A percentile compares a stretch with the other conserved stretches of the same genome.
Evolutionary conservation across 2,888 invertebrate genomes (phyloP).

Genomic region (Pediacus dermestoides): DNA sequence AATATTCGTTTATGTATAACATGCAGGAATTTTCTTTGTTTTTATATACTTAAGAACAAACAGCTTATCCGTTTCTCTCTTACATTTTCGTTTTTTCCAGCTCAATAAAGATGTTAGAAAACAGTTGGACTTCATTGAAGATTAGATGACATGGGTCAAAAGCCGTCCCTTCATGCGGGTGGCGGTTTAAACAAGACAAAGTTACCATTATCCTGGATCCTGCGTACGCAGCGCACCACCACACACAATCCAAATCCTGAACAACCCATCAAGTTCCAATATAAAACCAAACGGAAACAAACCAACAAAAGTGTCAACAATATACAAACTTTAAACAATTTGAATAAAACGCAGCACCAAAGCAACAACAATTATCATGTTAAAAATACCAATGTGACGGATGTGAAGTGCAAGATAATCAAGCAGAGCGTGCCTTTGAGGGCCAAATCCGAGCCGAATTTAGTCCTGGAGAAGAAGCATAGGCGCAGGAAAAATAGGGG

Average conservation of each 20-base stretch:
- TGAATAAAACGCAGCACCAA: slow-evolving; percentile 5
- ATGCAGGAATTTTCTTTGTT: not conserved
- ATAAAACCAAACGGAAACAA: slow-evolving; percentile 42
- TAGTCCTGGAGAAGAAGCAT: slow-evolving; percentile 53
- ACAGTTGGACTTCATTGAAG: not conserved
- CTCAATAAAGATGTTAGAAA: not conserved
- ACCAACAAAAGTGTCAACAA: slow-evolving; percentile 20
- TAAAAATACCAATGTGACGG: slow-evolving; percentile 27
- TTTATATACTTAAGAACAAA: not conserved
- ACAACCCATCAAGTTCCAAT: slow-evolving; percentile 50
- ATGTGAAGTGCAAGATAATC: slow-evolving; percentile 32
- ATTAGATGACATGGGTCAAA: slow-evolving; percentile 53
- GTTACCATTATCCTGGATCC: slow-evolving; percentile 56
- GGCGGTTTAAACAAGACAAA: slow-evolving; percentile 54
- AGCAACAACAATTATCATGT: slow-evolving; percentile 15
- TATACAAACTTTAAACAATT: slow-evolving; percentile 22
- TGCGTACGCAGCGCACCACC: slow-evolving; percentile 57
- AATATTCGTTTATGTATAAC: not conserved
- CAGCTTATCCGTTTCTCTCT: not conserved
- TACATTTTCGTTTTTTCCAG: slow-evolving; percentile 3
- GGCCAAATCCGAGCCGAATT: slow-evolving; percentile 55
- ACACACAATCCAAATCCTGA: slow-evolving; percentile 43
- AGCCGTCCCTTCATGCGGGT: slow-evolving; percentile 48
- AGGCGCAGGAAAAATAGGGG: slow-evolving; percentile 48
- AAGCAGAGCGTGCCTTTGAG: slow-evolving; percentile 39